phyloP scores from a whole-genome alignment of 2,113 vertebrate species.

The Prinia subflava region DNA sequence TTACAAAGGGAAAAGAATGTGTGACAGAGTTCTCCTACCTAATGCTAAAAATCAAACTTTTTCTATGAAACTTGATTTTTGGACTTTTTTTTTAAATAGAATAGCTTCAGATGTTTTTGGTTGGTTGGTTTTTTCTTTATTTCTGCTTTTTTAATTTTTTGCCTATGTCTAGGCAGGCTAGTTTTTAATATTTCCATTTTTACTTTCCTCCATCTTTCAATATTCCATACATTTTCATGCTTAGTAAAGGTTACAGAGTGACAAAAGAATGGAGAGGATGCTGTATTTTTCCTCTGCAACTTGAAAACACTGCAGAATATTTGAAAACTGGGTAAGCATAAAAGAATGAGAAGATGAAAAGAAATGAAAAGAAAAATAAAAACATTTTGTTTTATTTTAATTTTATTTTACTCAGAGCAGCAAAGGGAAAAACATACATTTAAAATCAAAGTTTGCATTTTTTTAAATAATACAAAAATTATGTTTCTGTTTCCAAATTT shows the following conservation, averaged over 20 bases:
- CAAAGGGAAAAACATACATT: background rate
- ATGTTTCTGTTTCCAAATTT: background rate
- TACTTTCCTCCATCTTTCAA: background rate
- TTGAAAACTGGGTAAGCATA: background rate
- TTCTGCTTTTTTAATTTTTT: background rate
- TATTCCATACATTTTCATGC: background rate
- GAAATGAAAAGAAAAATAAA: background rate
- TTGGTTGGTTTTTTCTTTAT: background rate
- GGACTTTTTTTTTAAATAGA: background rate
- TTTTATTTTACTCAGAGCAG: background rate
- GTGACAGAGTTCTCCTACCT: background rate
- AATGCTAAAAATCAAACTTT: background rate
- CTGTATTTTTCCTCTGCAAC: background rate
- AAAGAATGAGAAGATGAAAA: background rate
- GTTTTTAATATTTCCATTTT: background rate
- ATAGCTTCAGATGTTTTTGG: background rate
- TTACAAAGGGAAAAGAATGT: background rate
- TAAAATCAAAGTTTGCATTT: rapidly evolving
- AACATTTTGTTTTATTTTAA: too few relatives aligned
- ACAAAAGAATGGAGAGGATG: background rate
- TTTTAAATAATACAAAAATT: background rate
- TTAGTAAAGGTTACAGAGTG: background rate
- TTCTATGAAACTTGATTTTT: background rate
- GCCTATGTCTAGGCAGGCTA: background rate
- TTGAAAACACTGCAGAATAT: background rate